A percentile compares a stretch with the other conserved stretches of the same genome.
phyloP scores from a whole-genome alignment of 2,888 invertebrate species.

The Subacronicta megacephala region DNA sequence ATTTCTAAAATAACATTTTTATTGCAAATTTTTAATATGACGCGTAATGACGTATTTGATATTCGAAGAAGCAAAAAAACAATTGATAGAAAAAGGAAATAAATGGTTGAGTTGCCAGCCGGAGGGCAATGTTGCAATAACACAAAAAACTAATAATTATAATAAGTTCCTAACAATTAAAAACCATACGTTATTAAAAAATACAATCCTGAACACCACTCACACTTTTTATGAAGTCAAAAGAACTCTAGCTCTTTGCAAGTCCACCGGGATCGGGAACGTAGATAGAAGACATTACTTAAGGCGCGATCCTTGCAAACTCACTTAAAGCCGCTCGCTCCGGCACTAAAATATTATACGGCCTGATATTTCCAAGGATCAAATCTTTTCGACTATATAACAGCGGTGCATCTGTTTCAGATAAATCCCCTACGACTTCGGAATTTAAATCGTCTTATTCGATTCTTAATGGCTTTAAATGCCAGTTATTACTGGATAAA shows the following conservation, averaged over 20 bases:
- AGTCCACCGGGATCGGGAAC: background rate
- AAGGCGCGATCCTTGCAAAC: background rate
- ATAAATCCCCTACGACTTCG: slow-evolving; percentile 42
- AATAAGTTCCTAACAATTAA: no score
- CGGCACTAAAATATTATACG: slow-evolving; percentile 18
- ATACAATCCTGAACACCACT: no score
- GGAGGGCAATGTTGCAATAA: no score
- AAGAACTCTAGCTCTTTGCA: background rate
- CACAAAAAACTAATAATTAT: no score
- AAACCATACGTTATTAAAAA: no score
- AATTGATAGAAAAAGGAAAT: no score
- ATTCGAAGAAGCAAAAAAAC: no score
- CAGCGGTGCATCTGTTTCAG: slow-evolving; percentile 39
- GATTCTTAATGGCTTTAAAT: slow-evolving; percentile 53
- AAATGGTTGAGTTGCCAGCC: no score
- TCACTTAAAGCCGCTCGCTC: slow-evolving; percentile 10
- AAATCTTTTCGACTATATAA: slow-evolving; percentile 14
- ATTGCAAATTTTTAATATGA: no score
- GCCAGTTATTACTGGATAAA: slow-evolving; percentile 44
- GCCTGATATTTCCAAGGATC: slow-evolving; percentile 14
- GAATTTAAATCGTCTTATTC: slow-evolving; percentile 55
- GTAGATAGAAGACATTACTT: slow-evolving; percentile 9
- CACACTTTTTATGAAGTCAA: background rate
- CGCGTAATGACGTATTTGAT: no score
- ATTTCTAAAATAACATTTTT: no score